phyloP scores from a whole-genome alignment of 2,113 vertebrate genomes.

The Manacus vitellinus region DNA sequence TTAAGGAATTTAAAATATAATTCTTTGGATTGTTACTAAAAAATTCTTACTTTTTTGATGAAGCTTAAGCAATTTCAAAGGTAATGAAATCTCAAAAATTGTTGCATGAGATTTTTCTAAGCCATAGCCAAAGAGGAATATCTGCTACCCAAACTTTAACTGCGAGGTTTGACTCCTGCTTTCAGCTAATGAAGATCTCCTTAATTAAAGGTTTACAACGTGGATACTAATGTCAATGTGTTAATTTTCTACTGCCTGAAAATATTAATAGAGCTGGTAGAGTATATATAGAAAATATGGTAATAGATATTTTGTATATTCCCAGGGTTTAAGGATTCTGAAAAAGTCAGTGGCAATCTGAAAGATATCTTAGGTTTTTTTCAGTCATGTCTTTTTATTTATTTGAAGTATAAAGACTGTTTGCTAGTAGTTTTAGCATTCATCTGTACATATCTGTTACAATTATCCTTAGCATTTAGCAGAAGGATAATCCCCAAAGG shows the following conservation, averaged over 20 bases:
- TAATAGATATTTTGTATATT: not conserved
- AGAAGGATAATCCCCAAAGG: not conserved
- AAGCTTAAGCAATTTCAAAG: not conserved
- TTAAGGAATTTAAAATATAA: not conserved
- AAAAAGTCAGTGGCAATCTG: not conserved
- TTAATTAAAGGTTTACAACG: not conserved
- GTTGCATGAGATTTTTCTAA: not conserved
- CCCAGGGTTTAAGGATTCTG: not conserved
- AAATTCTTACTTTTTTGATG: not conserved
- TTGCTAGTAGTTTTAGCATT: not conserved
- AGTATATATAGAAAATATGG: not conserved
- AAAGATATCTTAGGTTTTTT: not conserved
- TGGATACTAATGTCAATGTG: not conserved
- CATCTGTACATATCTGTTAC: not conserved
- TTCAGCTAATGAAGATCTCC: not conserved
- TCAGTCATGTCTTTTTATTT: not conserved
- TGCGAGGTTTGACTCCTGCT: not conserved
- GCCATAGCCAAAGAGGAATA: not conserved
- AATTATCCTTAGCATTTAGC: conserved; percentile 13
- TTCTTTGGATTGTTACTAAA: not conserved
- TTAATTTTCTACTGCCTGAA: conserved; percentile 16
- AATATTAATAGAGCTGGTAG: not conserved
- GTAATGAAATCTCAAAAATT: not conserved
- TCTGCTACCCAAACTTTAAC: not conserved
- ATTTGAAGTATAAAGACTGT: not conserved